Evolutionary conservation across 2,888 invertebrate genomes (phyloP), one percentile per base, ranked within the genome.

Genomic region (Cetonia aurata): DNA sequence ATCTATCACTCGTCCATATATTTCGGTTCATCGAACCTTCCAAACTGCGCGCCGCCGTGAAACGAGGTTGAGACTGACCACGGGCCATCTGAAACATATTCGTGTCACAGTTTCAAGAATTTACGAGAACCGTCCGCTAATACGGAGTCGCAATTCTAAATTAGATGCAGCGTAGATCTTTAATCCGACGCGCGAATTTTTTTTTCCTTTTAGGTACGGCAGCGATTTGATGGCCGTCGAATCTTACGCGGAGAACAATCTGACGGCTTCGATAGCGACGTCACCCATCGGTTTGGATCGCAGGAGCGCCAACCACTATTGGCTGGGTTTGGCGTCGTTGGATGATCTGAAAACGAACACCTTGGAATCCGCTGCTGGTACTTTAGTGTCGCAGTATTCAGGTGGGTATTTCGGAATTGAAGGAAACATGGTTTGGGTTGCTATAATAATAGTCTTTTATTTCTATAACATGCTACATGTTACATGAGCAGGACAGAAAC

Each of bases 281-380:
- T 83, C 87, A 75, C 85, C 86, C 56, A 86, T 87, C 76, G 88
- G 90, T 73, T 91, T 90, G 79, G 89, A 93, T 78, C 85, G 88
- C 78, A 82, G 82, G 42, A 89, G 88, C 72, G 86, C 87, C 53
- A 89, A 90, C 77, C 92, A 93, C 82, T 96, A 96, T 85, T 96
- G 96, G 96, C 86, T 96, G 72, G 96, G 96, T 69, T 88, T 96
- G 77, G 94, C 95, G 56, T 94, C 96, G 42, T 89, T 96, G 72
- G 96, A 96, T 85, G 96, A 96, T 85, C 89, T 97, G 68, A 89
- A 95, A 82, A 97, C 96, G 56, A 96, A 96, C 84, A 96, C 96
- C n/a, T 87, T 97, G 73, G 96, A 96, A 86, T 96, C 96, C 3
- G 96, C 96, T 31, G 94, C 95, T 66, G 96, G 96, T 67, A 90